These are phyloP conservation scores for Chelmon rostratus DNA, from an alignment of 2,797 vertebrate species.

Conservation along the genomic window DNA sequence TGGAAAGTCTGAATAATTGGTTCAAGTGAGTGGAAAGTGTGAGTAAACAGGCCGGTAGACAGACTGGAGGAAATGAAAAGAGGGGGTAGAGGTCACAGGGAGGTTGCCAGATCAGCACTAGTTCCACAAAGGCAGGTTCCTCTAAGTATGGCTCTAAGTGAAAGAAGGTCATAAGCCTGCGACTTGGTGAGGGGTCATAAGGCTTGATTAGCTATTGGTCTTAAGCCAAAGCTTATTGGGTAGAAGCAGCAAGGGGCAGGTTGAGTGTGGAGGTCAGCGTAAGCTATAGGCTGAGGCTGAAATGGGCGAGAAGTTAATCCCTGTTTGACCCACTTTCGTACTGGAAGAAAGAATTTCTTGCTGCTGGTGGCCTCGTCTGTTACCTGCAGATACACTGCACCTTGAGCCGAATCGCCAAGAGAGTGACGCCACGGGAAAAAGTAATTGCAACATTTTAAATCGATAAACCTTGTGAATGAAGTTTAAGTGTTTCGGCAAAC, in stretches of 20 bases:
- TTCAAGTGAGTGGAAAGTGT: constrained; percentile 42
- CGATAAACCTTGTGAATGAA: not conserved
- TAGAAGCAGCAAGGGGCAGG: constrained; percentile 57
- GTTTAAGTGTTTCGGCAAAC: constrained; percentile 7
- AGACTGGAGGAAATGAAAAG: constrained; percentile 7
- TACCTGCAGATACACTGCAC: constrained; percentile 5
- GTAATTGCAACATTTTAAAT: not conserved
- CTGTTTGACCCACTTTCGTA: constrained; percentile 68
- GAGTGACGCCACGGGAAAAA: not conserved
- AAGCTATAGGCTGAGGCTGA: constrained; percentile 53
- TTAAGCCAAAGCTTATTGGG: constrained; percentile 72
- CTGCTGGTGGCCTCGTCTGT: constrained; percentile 20
- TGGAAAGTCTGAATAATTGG: constrained; percentile 38
- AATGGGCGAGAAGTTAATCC: constrained; percentile 73
- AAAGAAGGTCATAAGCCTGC: constrained; percentile 50
- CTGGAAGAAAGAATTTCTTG: constrained; percentile 41
- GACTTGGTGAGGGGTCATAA: constrained; percentile 46
- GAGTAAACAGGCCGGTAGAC: constrained; percentile 28
- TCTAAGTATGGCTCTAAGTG: constrained; percentile 44
- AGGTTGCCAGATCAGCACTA: constrained; percentile 50
- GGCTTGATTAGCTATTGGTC: constrained; percentile 67
- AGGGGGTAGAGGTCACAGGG: constrained; percentile 4
- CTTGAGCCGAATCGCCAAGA: not conserved
- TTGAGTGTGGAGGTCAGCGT: constrained; percentile 65
- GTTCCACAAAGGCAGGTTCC: constrained; percentile 42